A percentile compares a stretch with the other conserved stretches of the same genome.
Conservation (phyloP, 2,888 invertebrate genomes). For the Folsomia candida region DNA sequence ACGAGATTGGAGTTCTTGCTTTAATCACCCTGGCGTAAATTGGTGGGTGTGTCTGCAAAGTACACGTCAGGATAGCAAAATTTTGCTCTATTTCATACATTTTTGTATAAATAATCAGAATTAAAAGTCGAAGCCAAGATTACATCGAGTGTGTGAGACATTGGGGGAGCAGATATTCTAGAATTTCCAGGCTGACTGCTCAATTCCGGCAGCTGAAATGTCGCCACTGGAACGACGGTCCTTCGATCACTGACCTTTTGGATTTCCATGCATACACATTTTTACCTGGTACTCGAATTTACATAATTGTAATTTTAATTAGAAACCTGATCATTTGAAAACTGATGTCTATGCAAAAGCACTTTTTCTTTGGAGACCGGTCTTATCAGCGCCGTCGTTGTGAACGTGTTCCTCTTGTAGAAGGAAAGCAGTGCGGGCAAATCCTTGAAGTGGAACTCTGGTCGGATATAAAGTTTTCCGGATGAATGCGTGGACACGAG, state of each 20-base stretch:
- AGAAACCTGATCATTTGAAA: not conserved
- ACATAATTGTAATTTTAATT: not conserved
- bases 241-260: too few species aligned
- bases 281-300: not conserved
- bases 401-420: conserved; percentile 46
- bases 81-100: too few species aligned
- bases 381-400: conserved; percentile 38
- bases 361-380: conserved; percentile 38
- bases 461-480: conserved; percentile 36
- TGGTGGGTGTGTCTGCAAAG: conserved; percentile 73
- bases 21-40: conserved; percentile 89
- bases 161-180: too few species aligned
- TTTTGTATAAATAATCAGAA: not conserved
- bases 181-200: too few species aligned
- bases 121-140: conserved; percentile 1
- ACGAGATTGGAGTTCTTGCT: conserved; percentile 92
- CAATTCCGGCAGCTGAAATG: too few species aligned
- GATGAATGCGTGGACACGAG: not conserved
- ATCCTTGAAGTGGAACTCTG: conserved; percentile 44
- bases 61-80: too few species aligned
- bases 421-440: conserved; percentile 44
- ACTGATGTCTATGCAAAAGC: conserved; percentile 7
- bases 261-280: too few species aligned
- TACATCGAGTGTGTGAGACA: too few species aligned
- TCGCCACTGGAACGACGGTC: too few species aligned